A percentile compares a stretch with the other conserved stretches of the same genome.
Evolutionary conservation across 2,888 invertebrate genomes (phyloP).

Genomic region (Sphaeridia pumilis): DNA sequence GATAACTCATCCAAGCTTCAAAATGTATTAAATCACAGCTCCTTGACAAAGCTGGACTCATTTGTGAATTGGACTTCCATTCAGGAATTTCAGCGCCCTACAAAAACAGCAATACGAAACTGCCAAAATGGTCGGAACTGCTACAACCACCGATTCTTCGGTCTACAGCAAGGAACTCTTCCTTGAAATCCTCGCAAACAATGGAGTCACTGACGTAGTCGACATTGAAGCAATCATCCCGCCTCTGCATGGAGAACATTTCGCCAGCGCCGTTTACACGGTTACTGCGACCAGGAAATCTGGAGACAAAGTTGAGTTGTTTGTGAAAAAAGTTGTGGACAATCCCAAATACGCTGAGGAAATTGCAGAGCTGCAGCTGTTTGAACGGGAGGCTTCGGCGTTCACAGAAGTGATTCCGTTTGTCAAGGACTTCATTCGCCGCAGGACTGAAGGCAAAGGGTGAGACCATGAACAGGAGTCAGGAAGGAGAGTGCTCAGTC

Average conservation of each 20-base stretch:
- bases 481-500: neutral
- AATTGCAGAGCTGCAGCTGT: slow-evolving; percentile 2
- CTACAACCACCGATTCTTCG: too few relatives aligned
- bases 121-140: too few relatives aligned
- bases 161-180: neutral
- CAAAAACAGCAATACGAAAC: too few relatives aligned
- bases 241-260: slow-evolving; percentile 7
- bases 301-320: slow-evolving; percentile 3
- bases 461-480: neutral
- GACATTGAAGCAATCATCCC: neutral
- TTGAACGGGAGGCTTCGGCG: slow-evolving; percentile 10
- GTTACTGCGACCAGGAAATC: slow-evolving; percentile 5
- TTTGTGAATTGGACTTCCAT: too few relatives aligned
- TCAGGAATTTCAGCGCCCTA: too few relatives aligned
- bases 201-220: neutral
- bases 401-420: slow-evolving; percentile 1
- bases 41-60: too few relatives aligned
- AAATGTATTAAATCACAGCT: too few relatives aligned
- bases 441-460: neutral
- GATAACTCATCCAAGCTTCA: too few relatives aligned
- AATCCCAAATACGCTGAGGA: slow-evolving; percentile 1
- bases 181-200: neutral
- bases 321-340: slow-evolving; percentile 6
- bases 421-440: neutral
- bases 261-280: slow-evolving; percentile 12